Evolutionary conservation across 2,888 invertebrate species (phyloP), one percentile per base, ranked within the genome.

Genomic region (Vanessa cardui): DNA sequence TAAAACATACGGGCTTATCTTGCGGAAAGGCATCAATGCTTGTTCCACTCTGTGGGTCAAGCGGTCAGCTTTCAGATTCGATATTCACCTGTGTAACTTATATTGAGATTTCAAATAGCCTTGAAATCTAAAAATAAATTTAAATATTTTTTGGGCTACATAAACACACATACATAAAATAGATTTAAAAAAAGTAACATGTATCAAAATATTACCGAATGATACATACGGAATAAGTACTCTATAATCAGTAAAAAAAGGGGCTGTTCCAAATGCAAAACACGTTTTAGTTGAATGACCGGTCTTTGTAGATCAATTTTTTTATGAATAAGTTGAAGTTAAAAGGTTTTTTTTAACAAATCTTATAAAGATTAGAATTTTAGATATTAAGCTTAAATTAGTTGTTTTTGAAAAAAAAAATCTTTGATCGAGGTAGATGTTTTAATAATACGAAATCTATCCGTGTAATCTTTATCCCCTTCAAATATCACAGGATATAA

Each of bases 1-100:
- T 88, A 89, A 86, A 88, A 87, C 87, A 87, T 86, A 76, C 76
- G n/a, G 78, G 76, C 78, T 79, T 83, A 82, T 82, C 83, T 82
- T 61, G 64, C 66, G 60, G 71, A 69, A 68, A 65, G 66, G 64
- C 66, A 49, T 60, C 52, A 50, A 18, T 21, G 62, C 46, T 33
- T 46, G 61, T 62, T 62, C 68, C 76, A 84, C 44, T 58, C 50
- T 69, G 64, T 89, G 77, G 88, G 89, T 88, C 87, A 88, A 76
- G 78, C 80, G 80, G 79, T 79, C 83, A 82, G 80, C 68, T 86
- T 87, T 87, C 87, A 88, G 87, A 84, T 80, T 83, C 84, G 83
- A 80, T 83, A 66, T 68, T 66, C 73, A 72, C 73, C 70, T 69
- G 71, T 69, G 62, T 45, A 59, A 45, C 26, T 9, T 26, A 47